Base-by-base conservation (phyloP, 2,113 vertebrate species). In the Mus musculus region DNA sequence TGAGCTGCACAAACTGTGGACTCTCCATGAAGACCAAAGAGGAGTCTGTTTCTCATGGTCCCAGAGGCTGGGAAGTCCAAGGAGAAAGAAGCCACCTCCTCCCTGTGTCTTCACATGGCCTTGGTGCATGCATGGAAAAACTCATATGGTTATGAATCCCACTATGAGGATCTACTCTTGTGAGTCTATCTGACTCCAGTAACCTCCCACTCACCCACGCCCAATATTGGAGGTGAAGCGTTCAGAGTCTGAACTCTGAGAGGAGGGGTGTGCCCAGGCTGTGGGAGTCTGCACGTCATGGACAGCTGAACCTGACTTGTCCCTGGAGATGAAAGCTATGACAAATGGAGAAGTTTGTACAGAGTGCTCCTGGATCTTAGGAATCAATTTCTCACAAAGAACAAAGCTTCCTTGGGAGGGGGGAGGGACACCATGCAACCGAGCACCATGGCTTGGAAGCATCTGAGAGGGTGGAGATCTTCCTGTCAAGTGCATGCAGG, bases 211-310 rank as follows among this genome's bases (percentile, higher is more conserved):
- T 7, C 49, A 19, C 92, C 36, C n/a, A 13, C 13, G 49, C 2
- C 13, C 8, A 20, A 12, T 19, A 3, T 7, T 16, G 4, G 75
- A 28, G 10, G 14, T 0, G 9, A 72, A 56, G n/a, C 10, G 3
- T 89, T 59, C 1, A 39, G 4, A 20, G 17, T 11, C 4, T 7
- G 28, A 78, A 2, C 28, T 73, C 46, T 71, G 54, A 28, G 80
- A 7, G 54, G 86, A 49, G 26, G 49, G 33, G 2, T 26, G 13
- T 4, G 16, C 17, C 2, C 78, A 13, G 14, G n/a, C 13, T 54
- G 14, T 4, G n/a, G 59, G 56, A 19, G 36, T 56, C 26, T 39
- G 24, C 19, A 52, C 33, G 33, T 2, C 14, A 30, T 14, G n/a
- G 52, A 33, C 28, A 33, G 42, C 7, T 9, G 30, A 26, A 5